Evolutionary conservation across 2,888 invertebrate species (phyloP), one percentile per base, ranked within the genome.

Genomic region (Caenorhabditis sp.): DNA sequence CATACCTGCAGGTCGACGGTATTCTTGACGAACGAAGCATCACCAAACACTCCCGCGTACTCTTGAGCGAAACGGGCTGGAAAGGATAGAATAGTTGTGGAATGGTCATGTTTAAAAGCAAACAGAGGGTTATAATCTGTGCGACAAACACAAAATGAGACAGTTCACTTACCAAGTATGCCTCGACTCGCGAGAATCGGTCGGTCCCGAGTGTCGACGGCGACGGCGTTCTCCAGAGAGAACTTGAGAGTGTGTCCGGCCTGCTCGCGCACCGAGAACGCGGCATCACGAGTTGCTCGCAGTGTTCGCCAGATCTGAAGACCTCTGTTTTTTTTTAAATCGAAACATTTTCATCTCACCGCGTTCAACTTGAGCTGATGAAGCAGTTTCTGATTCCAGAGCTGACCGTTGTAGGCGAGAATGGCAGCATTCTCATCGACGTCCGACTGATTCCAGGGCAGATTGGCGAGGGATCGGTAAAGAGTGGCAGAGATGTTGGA

Each of bases 11-110:
- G 89, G 83, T 92, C 92, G 8, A 93, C 89, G 83, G 95, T 95
- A 82, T 94, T 94, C 90, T 94, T 94, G 27, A 95, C 89, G 89
- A 95, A 95, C 15, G 94, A 93, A n/a, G 95, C 93, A 89, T 95
- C 94, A 2, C 98, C 98, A 9, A 96, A 96, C 6, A 96, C 89
- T 0, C 95, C 93, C 26, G 96, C 95, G 85, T 94, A 91, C 90
- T 98, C 97, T 85, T 94, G 93, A 5, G 92, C 92, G 74, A 94
- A 91, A 13, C 79, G 70, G 4, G 73, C 81, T 81, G 61, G 8
- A 81, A 73, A 30, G n/a, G n/a, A n/a, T n/a, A n/a, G n/a, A n/a
- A n/a, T n/a, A n/a, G n/a, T n/a, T n/a, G n/a, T n/a, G n/a, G n/a
- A n/a, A n/a, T n/a, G n/a, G n/a, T n/a, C n/a, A n/a, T n/a, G n/a